These are phyloP conservation scores for Danio rerio DNA, from an alignment of 2,113 vertebrate genomes.

Conservation along the genomic window GRCz12tu NC_133195.1:7449001-7449500, in stretches of 20 bases:
- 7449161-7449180: not conserved
- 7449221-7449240: not conserved
- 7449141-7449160: not conserved
- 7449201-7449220: not conserved
- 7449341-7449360: too few relatives aligned
- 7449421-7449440: too few relatives aligned
- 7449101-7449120: not conserved
- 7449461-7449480: too few relatives aligned
- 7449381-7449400: too few relatives aligned
- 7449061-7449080: not conserved
- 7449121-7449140: not conserved
- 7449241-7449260: not conserved
- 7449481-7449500: too few relatives aligned
- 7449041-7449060: too few relatives aligned
- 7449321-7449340: not conserved
- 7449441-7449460: too few relatives aligned
- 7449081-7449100: not conserved
- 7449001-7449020: not conserved
- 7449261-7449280: not conserved
- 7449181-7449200: not conserved
- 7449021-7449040: not conserved
- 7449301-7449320: not conserved
- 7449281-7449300: not conserved
- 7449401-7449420: too few relatives aligned
- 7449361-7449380: too few relatives aligned